These are phyloP conservation scores for Onychomys torridus DNA, from an alignment of 2,797 vertebrate species.

Conservation along the genomic window DNA sequence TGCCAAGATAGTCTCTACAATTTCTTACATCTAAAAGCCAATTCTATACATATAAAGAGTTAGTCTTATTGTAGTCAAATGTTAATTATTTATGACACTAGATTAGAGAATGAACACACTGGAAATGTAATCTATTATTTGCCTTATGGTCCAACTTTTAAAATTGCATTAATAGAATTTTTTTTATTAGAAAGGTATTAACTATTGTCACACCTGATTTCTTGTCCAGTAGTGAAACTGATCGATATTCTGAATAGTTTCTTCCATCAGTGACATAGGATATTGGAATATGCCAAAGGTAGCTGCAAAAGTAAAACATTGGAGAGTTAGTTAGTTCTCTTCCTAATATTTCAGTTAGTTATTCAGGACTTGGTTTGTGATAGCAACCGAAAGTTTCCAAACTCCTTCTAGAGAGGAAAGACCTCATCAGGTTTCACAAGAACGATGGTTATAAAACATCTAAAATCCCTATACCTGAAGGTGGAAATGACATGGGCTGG, in stretches of 20 bases:
- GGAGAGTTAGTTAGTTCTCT: slow-evolving; percentile 34
- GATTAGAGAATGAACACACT: not conserved
- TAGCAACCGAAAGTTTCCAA: slow-evolving; percentile 50
- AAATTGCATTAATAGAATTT: slow-evolving; percentile 36
- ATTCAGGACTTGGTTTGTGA: not conserved
- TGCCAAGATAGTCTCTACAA: not conserved
- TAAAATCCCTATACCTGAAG: slow-evolving; percentile 2
- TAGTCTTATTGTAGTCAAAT: not conserved
- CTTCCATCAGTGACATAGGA: slow-evolving; percentile 92
- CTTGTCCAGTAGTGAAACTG: slow-evolving; percentile 89
- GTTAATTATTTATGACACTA: slow-evolving; percentile 31
- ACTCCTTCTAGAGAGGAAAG: not conserved
- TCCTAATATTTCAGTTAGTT: slow-evolving; percentile 20
- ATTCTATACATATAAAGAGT: not conserved
- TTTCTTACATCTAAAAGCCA: not conserved
- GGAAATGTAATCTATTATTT: not conserved
- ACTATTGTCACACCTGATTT: slow-evolving; percentile 90
- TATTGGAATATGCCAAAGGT: slow-evolving; percentile 95
- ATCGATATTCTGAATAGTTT: slow-evolving; percentile 87
- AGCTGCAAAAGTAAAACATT: slow-evolving; percentile 86
- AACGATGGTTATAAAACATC: slow-evolving; percentile 26
- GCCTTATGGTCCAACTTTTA: not conserved
- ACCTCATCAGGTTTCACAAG: slow-evolving; percentile 48
- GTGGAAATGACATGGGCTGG: not conserved
- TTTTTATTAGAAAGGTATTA: slow-evolving; percentile 41